phyloP scores from a whole-genome alignment of 2,797 vertebrate genomes.

The Kryptopterus vitreolus region DNA sequence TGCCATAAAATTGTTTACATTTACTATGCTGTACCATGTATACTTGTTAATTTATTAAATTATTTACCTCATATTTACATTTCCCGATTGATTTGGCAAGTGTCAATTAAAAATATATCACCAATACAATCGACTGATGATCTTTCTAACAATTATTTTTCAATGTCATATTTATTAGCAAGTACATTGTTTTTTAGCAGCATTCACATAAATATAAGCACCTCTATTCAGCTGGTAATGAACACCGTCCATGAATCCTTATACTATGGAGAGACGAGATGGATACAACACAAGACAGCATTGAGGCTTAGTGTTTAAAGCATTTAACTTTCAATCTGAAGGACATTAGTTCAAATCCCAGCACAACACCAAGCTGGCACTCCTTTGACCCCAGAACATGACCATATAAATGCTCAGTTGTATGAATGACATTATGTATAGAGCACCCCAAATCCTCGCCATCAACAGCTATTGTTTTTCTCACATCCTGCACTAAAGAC shows the following conservation, averaged over 20 bases:
- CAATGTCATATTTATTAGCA: not conserved
- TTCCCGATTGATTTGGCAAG: not conserved
- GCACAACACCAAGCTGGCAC: too few species aligned
- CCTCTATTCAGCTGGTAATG: not conserved
- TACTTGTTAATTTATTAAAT: slow-evolving; percentile 77
- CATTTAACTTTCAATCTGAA: too few species aligned
- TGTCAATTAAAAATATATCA: not conserved
- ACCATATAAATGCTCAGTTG: too few species aligned
- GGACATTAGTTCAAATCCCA: too few species aligned
- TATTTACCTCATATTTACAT: slow-evolving; percentile 59
- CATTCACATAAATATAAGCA: too few species aligned
- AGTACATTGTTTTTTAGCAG: not conserved
- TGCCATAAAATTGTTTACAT: slow-evolving; percentile 66
- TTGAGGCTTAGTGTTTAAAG: too few species aligned
- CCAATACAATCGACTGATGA: not conserved
- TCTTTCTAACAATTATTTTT: not conserved
- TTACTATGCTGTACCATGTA: slow-evolving; percentile 50
- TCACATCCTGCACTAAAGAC: too few species aligned
- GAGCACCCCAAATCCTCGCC: too few species aligned
- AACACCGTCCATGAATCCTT: not conserved
- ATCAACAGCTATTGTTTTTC: too few species aligned
- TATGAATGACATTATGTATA: not conserved
- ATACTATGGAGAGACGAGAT: not conserved
- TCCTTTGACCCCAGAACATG: too few species aligned
- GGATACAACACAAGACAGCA: not conserved